Base-by-base conservation (phyloP, 2,888 invertebrate species). In the Vanessa cardui region DNA sequence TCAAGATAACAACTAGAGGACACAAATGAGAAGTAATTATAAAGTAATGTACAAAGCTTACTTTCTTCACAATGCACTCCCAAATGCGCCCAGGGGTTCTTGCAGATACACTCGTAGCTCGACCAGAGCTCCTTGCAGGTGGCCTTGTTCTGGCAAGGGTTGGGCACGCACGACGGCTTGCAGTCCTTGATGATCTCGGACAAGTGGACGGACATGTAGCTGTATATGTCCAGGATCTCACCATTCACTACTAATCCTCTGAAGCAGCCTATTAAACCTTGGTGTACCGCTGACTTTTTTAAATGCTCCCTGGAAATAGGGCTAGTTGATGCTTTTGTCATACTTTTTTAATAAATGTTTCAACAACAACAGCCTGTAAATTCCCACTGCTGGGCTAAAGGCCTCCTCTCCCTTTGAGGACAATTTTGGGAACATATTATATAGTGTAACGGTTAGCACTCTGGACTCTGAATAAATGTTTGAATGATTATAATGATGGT, bases 141-240 rank as follows among this genome's bases (percentile, higher is more conserved):
- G 0, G 98, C 98, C 58, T 96, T 97, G 84, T 99, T 98, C 85
- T 96, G 96, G 83, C 98, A 99, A 9, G 98, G 98, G 83, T 98
- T 98, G 0, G 98, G 98, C 73, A 97, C 97, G 87, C 99, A 99
- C 0, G 98, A 98, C 0, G 98, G 98, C 82, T 97, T 97, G 83
- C 99, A 99, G 83, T 98, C 98, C 83, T 97, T 96, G 70, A 97
- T 97, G 72, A 98, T 98, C 87, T 98, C 98, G 60, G 97, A 97
- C 64, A 98, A 89, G 89, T 98, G 97, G 44, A 97, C 97, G 50
- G 97, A 97, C 96, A 97, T 97, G 86, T 98, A 98, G 75, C 97
- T 97, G 88, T 98, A 97, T 73, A 99, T 97, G 81, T 98, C 97
- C 52, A 98, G 92, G 72, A 98, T 96, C 90, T 97, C 97, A 20